Evolutionary conservation across 1,140 invertebrate genomes (phyloP).

Genomic region (Trichonephila clavata): DNA sequence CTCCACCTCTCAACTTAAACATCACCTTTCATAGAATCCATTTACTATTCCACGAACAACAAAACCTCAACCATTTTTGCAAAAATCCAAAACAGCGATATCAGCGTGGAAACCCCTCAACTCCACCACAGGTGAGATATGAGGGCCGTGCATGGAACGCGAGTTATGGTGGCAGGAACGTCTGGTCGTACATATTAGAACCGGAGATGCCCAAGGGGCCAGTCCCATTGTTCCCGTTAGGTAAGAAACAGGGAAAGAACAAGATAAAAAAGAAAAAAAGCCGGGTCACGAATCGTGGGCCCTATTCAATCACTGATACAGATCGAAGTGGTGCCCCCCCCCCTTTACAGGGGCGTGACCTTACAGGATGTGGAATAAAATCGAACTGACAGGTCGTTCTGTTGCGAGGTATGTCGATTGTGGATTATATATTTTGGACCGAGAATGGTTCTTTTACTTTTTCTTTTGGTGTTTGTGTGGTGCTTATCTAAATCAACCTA

Average conservation of each 20-base stretch:
- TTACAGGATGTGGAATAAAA: slow-evolving; percentile 68
- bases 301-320: slow-evolving; percentile 76
- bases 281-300: slow-evolving; percentile 39
- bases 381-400: slow-evolving; percentile 73
- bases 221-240: slow-evolving; percentile 57
- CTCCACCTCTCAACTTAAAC: neutral
- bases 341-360: slow-evolving; percentile 58
- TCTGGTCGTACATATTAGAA: slow-evolving; percentile 71
- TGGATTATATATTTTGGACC: slow-evolving; percentile 75
- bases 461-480: slow-evolving; percentile 49
- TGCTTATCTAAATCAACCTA: slow-evolving; percentile 73
- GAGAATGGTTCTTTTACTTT: slow-evolving; percentile 54
- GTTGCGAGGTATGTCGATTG: slow-evolving; percentile 74
- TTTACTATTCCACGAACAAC: neutral
- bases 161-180: slow-evolving; percentile 53
- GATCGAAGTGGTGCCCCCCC: slow-evolving; percentile 67
- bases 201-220: slow-evolving; percentile 71
- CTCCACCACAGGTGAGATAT: slow-evolving; percentile 68
- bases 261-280: slow-evolving; percentile 10
- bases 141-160: slow-evolving; percentile 33
- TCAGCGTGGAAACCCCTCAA: slow-evolving; percentile 27
- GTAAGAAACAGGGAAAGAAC: slow-evolving; percentile 20
- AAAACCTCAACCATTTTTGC: neutral
- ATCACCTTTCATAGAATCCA: neutral
- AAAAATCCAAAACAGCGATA: neutral